Conservation (phyloP, 2,113 vertebrate genomes). For the Progne subis region DNA sequence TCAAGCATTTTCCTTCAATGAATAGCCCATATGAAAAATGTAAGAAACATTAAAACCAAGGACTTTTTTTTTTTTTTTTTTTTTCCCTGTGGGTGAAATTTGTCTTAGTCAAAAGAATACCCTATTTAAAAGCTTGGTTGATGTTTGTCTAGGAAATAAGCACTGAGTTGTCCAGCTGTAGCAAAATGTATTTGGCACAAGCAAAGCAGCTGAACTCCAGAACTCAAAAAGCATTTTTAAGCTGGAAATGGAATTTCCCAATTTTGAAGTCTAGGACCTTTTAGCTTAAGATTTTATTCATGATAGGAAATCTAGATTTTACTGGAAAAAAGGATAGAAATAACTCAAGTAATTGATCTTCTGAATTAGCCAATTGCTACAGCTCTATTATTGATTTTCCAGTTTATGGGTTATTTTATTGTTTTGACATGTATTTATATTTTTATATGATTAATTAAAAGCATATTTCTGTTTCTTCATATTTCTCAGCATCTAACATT, state of each 20-base stretch:
- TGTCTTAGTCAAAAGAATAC: neutral
- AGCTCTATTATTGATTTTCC: neutral
- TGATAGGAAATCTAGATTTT: neutral
- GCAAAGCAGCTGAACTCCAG: neutral
- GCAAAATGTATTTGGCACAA: neutral
- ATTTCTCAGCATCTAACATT: neutral
- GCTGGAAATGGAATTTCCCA: neutral
- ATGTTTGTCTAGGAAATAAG: neutral
- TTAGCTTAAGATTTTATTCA: neutral
- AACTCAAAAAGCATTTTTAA: neutral
- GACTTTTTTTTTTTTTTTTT: neutral
- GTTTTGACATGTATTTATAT: neutral
- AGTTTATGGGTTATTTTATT: neutral
- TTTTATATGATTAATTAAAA: neutral
- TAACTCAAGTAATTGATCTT: neutral
- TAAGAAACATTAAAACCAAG: neutral
- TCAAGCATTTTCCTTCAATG: neutral
- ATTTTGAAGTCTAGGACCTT: neutral
- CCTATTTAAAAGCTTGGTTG: neutral
- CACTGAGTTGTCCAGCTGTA: neutral
- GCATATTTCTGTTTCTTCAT: neutral
- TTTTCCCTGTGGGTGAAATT: neutral
- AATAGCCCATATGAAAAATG: neutral
- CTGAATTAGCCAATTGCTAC: neutral
- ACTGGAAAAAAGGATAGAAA: neutral